A percentile compares a stretch with the other conserved stretches of the same genome.
Evolutionary conservation across 1,140 invertebrate species (phyloP).

Genomic region (Drosophila punjabiensis): DNA sequence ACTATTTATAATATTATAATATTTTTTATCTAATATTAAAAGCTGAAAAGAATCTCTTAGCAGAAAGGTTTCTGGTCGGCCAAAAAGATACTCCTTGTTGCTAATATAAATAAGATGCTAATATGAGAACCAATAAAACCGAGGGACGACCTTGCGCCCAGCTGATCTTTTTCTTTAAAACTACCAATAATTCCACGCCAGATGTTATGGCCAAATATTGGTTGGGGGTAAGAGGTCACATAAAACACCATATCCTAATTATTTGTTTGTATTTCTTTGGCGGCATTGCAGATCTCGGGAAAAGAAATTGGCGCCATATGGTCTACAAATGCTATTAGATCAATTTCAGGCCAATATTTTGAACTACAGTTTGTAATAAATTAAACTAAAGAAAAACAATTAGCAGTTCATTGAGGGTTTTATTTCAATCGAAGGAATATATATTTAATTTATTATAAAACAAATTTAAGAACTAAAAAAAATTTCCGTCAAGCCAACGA

Average conservation of each 20-base stretch:
- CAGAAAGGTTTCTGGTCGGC: too few species aligned
- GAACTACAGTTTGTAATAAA: neutral
- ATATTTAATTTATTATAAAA: neutral
- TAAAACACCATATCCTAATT: slow-evolving; percentile 13
- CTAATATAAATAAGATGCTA: too few species aligned
- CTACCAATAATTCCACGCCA: slow-evolving; percentile 8
- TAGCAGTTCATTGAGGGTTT: neutral
- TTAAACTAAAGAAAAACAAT: neutral
- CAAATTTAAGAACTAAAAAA: too few species aligned
- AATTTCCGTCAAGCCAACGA: too few species aligned
- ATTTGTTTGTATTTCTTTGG: slow-evolving; percentile 39
- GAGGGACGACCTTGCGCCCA: slow-evolving; percentile 9
- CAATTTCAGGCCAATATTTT: slow-evolving; percentile 3
- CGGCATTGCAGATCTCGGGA: slow-evolving; percentile 29
- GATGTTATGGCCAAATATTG: slow-evolving; percentile 23
- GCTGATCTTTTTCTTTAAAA: slow-evolving; percentile 3
- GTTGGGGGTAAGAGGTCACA: neutral
- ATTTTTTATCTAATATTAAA: too few species aligned
- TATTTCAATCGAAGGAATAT: neutral
- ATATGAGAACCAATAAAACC: neutral
- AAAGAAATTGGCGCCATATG: slow-evolving; percentile 33
- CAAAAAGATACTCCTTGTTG: too few species aligned
- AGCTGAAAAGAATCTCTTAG: too few species aligned
- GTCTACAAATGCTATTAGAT: neutral
- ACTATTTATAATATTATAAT: too few species aligned